These are phyloP conservation scores for Callosobruchus maculatus DNA, from an alignment of 2,888 invertebrate genomes.

Conservation along the genomic window DNA sequence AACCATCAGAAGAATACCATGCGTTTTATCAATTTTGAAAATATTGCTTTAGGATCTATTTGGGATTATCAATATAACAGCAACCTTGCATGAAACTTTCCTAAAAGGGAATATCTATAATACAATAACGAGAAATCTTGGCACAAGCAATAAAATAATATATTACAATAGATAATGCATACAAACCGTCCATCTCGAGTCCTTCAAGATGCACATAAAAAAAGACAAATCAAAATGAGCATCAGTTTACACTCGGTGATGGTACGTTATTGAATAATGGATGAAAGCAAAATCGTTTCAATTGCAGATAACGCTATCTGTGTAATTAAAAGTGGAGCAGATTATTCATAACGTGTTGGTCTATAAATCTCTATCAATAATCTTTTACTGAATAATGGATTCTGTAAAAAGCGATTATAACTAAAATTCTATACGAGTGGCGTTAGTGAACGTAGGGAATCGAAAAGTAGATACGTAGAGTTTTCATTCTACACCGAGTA, in stretches of 20 bases:
- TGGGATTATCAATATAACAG: too few species aligned
- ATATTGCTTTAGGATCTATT: too few species aligned
- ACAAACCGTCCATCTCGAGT: not conserved
- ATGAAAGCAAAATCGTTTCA: not conserved
- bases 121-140: not conserved
- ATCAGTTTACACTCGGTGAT: not conserved
- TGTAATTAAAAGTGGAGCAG: not conserved
- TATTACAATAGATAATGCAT: not conserved
- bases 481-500: too few species aligned
- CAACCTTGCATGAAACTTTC: not conserved
- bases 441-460: too few species aligned
- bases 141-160: not conserved
- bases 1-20: too few species aligned
- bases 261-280: not conserved
- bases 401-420: too few species aligned
- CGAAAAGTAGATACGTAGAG: too few species aligned
- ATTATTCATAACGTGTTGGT: not conserved
- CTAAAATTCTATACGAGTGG: too few species aligned
- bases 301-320: not conserved
- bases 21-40: too few species aligned
- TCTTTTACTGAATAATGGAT: too few species aligned
- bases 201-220: not conserved
- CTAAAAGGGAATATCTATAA: not conserved
- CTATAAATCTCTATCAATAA: too few species aligned
- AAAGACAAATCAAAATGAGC: too few species aligned